Base-by-base conservation (phyloP, 2,113 vertebrate genomes). In the Zapus hudsonius region DNA sequence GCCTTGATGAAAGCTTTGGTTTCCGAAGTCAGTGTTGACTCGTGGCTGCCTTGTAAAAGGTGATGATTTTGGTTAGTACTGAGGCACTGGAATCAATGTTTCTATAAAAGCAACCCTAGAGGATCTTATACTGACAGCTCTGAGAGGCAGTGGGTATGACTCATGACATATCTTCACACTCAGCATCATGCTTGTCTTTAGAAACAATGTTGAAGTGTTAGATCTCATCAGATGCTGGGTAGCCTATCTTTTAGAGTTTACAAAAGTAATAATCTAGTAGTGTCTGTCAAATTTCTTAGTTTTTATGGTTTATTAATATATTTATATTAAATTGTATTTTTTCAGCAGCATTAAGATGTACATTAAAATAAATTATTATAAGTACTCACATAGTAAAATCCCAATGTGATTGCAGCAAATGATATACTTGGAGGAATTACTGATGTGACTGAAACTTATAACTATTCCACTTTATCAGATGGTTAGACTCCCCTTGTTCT, bases 401-500 rank as follows among this genome's bases (percentile, higher is more conserved):
- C 96, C 95, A 97, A 96, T 87, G 92, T 66, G 88, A 97, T 93
- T 97, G 91, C 87, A 97, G 89, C 47, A 69, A 2, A 3, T 64
- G 59, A 90, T 59, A 67, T 74, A 91, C 87, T 96, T 96, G 88
- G 2, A 7, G 64, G 90, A 90, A 95, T 96, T 96, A 95, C 96
- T 96, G 94, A 91, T 52, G 95, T 82, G 83, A 94, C 75, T 96
- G 61, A 94, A 84, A 74, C 86, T 83, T 92, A 79, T 78, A 94
- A 96, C 96, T 95, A 78, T 75, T 95, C 86, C 93, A 84, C 93
- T 89, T 96, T 95, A 96, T 97, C 91, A 95, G 84, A 96, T 88
- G 67, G 73, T 90, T 92, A 97, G 75, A 83, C 85, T 85, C 89
- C 63, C 61, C 1, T 0, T 94, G 67, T 95, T 97, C 92, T 96